Conservation (phyloP, 2,888 invertebrate genomes). For the Pandemis cinnamomeana region DNA sequence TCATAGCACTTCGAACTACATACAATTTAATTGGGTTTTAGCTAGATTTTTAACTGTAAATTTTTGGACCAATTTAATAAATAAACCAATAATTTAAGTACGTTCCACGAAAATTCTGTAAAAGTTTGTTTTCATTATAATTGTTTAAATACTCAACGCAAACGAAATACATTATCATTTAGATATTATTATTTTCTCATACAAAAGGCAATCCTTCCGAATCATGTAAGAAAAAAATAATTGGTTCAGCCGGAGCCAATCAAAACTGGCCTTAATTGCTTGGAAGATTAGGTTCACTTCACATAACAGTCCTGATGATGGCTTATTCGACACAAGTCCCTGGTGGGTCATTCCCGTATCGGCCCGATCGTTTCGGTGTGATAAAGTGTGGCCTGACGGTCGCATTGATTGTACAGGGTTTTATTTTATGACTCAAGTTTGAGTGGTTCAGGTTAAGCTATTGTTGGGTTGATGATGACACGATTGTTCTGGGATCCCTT, state of each 20-base stretch:
- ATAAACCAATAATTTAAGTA: too few species aligned
- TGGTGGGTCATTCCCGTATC: slow-evolving; percentile 57
- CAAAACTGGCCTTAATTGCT: slow-evolving; percentile 20
- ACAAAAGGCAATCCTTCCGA: neutral
- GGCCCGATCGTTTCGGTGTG: slow-evolving; percentile 42
- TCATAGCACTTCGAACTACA: too few species aligned
- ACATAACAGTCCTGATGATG: slow-evolving; percentile 20
- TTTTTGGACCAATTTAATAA: too few species aligned
- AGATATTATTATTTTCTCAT: neutral
- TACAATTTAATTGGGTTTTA: too few species aligned
- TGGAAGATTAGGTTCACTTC: slow-evolving; percentile 24
- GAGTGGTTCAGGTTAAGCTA: slow-evolving; percentile 41
- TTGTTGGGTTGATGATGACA: slow-evolving; percentile 9
- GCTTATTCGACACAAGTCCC: slow-evolving; percentile 48
- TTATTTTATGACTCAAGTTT: slow-evolving; percentile 59
- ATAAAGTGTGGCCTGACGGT: slow-evolving; percentile 47
- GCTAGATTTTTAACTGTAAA: too few species aligned
- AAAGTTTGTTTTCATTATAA: too few species aligned
- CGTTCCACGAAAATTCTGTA: too few species aligned
- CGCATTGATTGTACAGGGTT: slow-evolving; percentile 57
- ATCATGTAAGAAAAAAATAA: slow-evolving; percentile 28
- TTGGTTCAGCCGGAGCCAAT: slow-evolving; percentile 25
- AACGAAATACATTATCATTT: neutral
- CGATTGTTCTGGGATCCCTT: neutral
- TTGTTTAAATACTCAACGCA: neutral